Evolutionary conservation across 2,888 invertebrate genomes (phyloP).

Genomic region (Napeogenes inachia): DNA sequence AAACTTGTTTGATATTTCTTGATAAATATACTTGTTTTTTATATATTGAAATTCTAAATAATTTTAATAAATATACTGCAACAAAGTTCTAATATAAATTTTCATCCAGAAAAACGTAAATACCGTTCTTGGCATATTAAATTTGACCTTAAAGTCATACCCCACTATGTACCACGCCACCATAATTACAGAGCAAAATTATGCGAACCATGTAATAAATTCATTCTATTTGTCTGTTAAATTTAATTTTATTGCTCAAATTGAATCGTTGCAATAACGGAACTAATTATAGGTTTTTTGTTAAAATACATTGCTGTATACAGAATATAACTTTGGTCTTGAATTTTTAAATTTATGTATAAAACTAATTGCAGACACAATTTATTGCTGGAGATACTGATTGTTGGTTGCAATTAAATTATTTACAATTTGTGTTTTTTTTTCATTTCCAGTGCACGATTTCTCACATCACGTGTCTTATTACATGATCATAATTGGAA

Average conservation of each 20-base stretch:
- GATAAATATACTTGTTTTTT: too few species aligned
- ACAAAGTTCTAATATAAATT: too few species aligned
- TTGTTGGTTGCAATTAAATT: slow-evolving; percentile 26
- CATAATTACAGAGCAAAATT: slow-evolving; percentile 54
- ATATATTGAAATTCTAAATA: too few species aligned
- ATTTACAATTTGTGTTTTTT: too few species aligned
- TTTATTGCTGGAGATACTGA: slow-evolving; percentile 26
- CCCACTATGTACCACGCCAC: slow-evolving; percentile 27
- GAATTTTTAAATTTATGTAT: slow-evolving; percentile 21
- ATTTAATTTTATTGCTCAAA: slow-evolving; percentile 36
- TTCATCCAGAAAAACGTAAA: too few species aligned
- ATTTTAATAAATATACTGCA: too few species aligned
- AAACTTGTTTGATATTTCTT: too few species aligned
- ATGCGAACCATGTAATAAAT: slow-evolving; percentile 57
- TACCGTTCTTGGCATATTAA: too few species aligned
- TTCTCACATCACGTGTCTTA: background rate
- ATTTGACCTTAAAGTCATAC: too few species aligned
- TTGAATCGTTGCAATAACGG: slow-evolving; percentile 24
- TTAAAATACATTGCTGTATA: slow-evolving; percentile 19
- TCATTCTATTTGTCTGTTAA: slow-evolving; percentile 38
- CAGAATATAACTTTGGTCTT: slow-evolving; percentile 18
- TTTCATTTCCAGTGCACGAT: too few species aligned
- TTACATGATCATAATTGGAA: background rate
- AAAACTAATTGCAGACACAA: slow-evolving; percentile 26
- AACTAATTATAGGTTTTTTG: slow-evolving; percentile 25